Base-by-base conservation (phyloP, 92 coral and sea anemone genomes). In the Palythoa heliodiscus region DNA sequence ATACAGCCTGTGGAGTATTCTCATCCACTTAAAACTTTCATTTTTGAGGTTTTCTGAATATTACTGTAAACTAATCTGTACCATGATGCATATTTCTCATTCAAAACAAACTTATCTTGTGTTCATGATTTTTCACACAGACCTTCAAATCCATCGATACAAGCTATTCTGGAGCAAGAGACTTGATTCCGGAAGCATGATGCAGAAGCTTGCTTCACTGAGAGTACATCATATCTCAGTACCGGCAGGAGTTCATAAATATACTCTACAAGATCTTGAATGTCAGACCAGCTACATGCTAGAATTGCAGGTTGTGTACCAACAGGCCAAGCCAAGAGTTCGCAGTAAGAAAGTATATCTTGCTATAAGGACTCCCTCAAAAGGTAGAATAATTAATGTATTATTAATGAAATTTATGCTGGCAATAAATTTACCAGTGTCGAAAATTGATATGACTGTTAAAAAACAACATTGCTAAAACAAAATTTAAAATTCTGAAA, bases 151-250 rank as follows among this genome's bases (percentile, higher is more conserved):
- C 24, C 54, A 64, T 25, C 35, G 43, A 80, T 80, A 80, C 84
- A 80, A 80, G 60, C 84, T 80, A 8, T 80, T 66, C 60, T 64
- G 57, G 58, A 80, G 84, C 48, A 48, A 50, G 35, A 80, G 74
- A 50, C 74, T 80, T 4, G 74, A 67, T 20, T 67, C 72, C 9
- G 37, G 60, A 39, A 80, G 50, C 61, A 16, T 63, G 20, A 22
- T 17, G 11, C 14, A 43, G 1, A 80, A 48, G 47, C 37, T 80
- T 23, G 3, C 73, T 7, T 80, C 84, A 12, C n/a, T 80, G 35
- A 40, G 58, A 35, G 58, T 68, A 11, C 60, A 80, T 23, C 84
- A 80, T 1, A 25, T 19, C 38, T 11, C 55, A 7, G 11, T 80
- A 66, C 57, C 55, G 12, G 47, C 84, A 4, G 37, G 58, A 19